phyloP scores from a whole-genome alignment of 2,797 vertebrate genomes.

The Spheniscus humboldti region DNA sequence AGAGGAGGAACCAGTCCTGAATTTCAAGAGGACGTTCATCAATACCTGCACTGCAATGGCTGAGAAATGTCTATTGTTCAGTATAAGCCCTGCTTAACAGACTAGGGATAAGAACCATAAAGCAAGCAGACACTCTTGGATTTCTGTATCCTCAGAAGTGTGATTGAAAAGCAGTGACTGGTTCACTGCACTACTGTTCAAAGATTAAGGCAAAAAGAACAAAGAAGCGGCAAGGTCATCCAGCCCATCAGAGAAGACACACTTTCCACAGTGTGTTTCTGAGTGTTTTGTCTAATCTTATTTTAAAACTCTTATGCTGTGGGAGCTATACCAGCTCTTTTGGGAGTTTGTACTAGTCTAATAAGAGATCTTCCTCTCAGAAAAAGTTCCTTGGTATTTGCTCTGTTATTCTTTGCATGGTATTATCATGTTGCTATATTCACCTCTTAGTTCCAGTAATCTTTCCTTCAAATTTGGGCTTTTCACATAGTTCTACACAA shows the following conservation, averaged over 20 bases:
- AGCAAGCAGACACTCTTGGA: neutral
- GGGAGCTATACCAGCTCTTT: neutral
- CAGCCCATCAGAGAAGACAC: constrained; percentile 4
- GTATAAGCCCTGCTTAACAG: neutral
- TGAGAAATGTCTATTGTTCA: neutral
- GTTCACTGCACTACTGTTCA: constrained; percentile 44
- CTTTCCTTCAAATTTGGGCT: neutral
- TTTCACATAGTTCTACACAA: neutral
- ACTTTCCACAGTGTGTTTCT: neutral
- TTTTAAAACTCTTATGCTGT: neutral
- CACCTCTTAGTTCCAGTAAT: neutral
- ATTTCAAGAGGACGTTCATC: neutral
- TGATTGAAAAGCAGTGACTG: constrained; percentile 34
- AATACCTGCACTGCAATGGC: neutral
- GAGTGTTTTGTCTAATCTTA: neutral
- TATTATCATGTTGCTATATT: neutral
- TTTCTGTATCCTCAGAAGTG: constrained; percentile 3
- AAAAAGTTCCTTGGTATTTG: neutral
- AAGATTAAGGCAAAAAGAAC: constrained; percentile 36
- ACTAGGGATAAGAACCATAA: neutral
- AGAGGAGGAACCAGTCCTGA: neutral
- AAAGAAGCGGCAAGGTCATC: constrained; percentile 7
- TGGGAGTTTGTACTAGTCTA: neutral
- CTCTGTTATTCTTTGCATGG: neutral
- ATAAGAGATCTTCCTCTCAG: neutral